Conservation (phyloP, 1,140 invertebrate genomes). For the Papilio xuthus region DNA sequence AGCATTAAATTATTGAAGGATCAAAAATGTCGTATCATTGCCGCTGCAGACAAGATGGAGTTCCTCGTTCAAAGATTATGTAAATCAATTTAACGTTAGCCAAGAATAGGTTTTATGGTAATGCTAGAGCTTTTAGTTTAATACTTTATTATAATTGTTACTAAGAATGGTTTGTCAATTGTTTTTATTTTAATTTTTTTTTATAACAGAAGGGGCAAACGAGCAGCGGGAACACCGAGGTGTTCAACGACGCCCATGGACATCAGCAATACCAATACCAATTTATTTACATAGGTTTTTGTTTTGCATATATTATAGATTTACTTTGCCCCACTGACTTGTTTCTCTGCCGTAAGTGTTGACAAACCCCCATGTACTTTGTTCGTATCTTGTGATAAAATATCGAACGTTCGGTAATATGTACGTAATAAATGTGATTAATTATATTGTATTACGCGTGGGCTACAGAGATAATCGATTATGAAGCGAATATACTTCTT, state of each 20-base stretch:
- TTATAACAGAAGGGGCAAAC: too few relatives aligned
- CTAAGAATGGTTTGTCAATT: not conserved
- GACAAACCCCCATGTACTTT: conserved; percentile 10
- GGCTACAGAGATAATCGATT: not conserved
- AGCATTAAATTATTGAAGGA: not conserved
- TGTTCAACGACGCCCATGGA: too few relatives aligned
- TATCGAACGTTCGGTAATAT: conserved; percentile 4
- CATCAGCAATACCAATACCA: too few relatives aligned
- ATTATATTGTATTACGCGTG: not conserved
- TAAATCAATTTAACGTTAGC: conserved; percentile 20
- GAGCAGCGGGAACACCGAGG: too few relatives aligned
- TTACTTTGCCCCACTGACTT: not conserved
- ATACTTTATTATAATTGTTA: not conserved
- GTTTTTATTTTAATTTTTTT: too few relatives aligned
- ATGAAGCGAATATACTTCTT: not conserved
- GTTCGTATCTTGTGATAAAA: conserved; percentile 22
- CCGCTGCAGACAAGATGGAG: not conserved
- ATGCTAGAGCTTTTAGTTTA: not conserved
- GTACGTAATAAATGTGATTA: conserved; percentile 3
- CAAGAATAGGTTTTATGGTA: not conserved
- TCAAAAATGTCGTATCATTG: not conserved
- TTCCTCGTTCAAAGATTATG: conserved; percentile 13
- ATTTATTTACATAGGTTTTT: not conserved
- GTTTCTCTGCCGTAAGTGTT: conserved; percentile 3
- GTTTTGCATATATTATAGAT: not conserved